Percentiles rank a stretch among this genome's conserved stretches.
These are phyloP conservation scores for Lycorma delicatula DNA, from an alignment of 1,140 invertebrate species.

Conservation along the genomic window DNA sequence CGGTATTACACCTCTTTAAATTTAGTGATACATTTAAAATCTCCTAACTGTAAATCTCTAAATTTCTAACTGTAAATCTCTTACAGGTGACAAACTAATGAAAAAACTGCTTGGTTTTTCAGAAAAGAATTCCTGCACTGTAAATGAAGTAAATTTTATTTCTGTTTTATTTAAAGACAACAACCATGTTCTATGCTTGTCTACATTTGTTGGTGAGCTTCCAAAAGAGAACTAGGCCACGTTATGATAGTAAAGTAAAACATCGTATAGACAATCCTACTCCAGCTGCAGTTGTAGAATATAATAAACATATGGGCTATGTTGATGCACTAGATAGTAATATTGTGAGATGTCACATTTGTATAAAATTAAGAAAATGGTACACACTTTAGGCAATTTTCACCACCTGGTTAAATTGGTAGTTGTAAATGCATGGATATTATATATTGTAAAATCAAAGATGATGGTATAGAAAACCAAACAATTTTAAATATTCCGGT, in stretches of 20 bases:
- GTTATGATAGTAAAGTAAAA: neutral
- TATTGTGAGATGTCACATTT: neutral
- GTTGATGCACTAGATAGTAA: neutral
- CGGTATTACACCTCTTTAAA: neutral
- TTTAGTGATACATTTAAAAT: neutral
- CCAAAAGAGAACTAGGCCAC: neutral
- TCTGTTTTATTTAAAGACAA: neutral
- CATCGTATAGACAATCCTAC: neutral
- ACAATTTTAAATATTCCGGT: neutral
- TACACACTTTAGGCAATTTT: neutral
- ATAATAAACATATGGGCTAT: neutral
- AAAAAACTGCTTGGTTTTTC: neutral
- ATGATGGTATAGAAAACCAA: neutral
- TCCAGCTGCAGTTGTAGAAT: neutral
- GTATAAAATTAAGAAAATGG: neutral
- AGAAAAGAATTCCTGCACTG: neutral
- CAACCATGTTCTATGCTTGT: neutral
- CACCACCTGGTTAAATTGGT: neutral
- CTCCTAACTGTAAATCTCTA: neutral
- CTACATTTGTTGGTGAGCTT: neutral
- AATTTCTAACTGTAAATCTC: neutral
- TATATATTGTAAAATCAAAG: neutral
- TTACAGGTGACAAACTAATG: neutral
- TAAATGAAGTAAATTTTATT: neutral
- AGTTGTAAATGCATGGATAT: neutral